These are phyloP conservation scores for Ispidina picta DNA, from an alignment of 2,797 vertebrate genomes.

Conservation along the genomic window DNA sequence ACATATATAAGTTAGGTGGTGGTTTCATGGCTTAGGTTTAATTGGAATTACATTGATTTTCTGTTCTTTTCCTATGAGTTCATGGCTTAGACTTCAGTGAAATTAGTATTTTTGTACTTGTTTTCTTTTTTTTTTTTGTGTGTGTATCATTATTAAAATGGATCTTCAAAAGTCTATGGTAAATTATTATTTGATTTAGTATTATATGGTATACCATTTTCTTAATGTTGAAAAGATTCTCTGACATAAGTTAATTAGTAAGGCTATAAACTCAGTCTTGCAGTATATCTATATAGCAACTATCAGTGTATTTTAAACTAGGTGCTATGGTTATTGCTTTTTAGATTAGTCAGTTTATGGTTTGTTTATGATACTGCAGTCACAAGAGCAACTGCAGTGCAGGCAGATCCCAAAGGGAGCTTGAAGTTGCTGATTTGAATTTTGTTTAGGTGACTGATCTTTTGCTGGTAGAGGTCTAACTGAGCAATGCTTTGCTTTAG, in stretches of 20 bases:
- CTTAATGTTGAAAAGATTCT: background rate
- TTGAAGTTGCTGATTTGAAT: background rate
- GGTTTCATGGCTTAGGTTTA: background rate
- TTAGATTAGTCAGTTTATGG: background rate
- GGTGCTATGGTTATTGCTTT: background rate
- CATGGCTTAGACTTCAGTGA: background rate
- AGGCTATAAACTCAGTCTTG: background rate
- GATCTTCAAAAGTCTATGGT: background rate
- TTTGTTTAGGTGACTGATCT: background rate
- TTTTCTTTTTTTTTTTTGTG: background rate
- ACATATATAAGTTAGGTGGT: fast-evolving
- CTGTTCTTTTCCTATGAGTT: background rate
- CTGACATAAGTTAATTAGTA: background rate
- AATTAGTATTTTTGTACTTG: background rate
- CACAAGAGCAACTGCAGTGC: constrained; percentile 14
- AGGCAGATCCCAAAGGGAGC: background rate
- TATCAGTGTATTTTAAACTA: background rate
- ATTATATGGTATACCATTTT: background rate
- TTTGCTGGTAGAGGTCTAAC: background rate
- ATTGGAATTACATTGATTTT: background rate
- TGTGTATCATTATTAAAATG: background rate
- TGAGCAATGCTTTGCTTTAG: background rate
- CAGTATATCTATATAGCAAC: background rate
- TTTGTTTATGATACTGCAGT: constrained; percentile 12
- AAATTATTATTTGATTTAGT: background rate